Evolutionary conservation across 2,113 vertebrate genomes (phyloP), one percentile per base, ranked within the genome.

Genomic region (Anarrhichthys ocellatus): DNA sequence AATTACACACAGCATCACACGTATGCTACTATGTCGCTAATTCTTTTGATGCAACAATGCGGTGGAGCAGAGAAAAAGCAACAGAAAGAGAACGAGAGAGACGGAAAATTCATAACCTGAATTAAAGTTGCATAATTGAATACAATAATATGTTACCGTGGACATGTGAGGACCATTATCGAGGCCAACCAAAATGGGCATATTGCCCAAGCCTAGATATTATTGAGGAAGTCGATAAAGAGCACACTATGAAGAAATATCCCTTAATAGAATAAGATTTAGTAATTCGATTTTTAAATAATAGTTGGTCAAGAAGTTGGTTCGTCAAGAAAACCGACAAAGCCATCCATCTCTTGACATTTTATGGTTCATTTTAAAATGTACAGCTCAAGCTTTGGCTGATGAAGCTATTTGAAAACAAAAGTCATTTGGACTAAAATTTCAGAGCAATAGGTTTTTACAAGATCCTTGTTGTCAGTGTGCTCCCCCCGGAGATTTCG

Each of bases 381-480:
- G 48, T 32, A 24, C 27, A 76, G 9, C 46, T 52, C 15, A 1
- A 22, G 22, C 50, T 81, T 73, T 76, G 20, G 3, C 59, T 82
- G 46, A 36, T 56, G 24, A 6, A 71, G 20, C n/a, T 6, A 36
- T 52, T 80, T 83, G 54, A n/a, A 58, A 4, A 34, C 14, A 54
- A 73, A 77, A 66, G 10, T 18, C n/a, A 77, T 66, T 42, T 68
- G 32, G 18, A 65, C 24, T 24, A 18, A 1, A 83, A 68, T 59
- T 81, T 78, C 10, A 62, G 10, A 58, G 67, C 24, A 2, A 11
- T 18, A 15, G 6, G 10, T 24, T 78, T 86, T 72, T 72, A 58
- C 5, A 70, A 27, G 44, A 85, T 85, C 52, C 64, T 44, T 66
- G 69, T 44, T 66, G 69, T 75, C 69, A 70, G 36, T 58, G 15